Evolutionary conservation across 2,113 vertebrate genomes (phyloP).

Genomic region (Bubalus kerabau): DNA sequence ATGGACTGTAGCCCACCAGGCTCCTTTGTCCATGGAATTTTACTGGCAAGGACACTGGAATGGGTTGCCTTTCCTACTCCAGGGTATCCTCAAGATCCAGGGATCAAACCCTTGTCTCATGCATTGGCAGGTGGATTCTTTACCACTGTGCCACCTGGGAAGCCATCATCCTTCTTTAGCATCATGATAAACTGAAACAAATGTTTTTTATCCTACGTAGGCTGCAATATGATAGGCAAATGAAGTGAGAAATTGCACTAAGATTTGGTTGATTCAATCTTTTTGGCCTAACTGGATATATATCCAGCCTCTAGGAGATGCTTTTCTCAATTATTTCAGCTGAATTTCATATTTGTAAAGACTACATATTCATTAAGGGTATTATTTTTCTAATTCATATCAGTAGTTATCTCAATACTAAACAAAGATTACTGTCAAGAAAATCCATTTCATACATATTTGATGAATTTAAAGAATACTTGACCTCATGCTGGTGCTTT

Average conservation of each 20-base stretch:
- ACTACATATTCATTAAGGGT: not conserved
- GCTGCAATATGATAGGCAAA: not conserved
- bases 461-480: not conserved
- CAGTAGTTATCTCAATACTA: not conserved
- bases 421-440: not conserved
- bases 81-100: not conserved
- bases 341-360: not conserved
- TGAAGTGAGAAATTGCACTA: not conserved
- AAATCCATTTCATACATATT: not conserved
- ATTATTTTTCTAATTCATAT: not conserved
- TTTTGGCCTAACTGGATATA: not conserved
- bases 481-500: not conserved
- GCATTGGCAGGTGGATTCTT: not conserved
- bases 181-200: not conserved
- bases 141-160: not conserved
- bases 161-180: not conserved
- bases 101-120: not conserved
- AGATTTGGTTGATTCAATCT: not conserved
- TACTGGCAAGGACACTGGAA: not conserved
- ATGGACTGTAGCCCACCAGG: not conserved
- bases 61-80: not conserved
- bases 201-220: not conserved
- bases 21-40: not conserved
- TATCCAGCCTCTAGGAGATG: not conserved
- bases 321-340: not conserved